A percentile compares a stretch with the other conserved stretches of the same genome.
Conservation (phyloP, 2,888 invertebrate genomes). For the Temnothorax rugatulus region DNA sequence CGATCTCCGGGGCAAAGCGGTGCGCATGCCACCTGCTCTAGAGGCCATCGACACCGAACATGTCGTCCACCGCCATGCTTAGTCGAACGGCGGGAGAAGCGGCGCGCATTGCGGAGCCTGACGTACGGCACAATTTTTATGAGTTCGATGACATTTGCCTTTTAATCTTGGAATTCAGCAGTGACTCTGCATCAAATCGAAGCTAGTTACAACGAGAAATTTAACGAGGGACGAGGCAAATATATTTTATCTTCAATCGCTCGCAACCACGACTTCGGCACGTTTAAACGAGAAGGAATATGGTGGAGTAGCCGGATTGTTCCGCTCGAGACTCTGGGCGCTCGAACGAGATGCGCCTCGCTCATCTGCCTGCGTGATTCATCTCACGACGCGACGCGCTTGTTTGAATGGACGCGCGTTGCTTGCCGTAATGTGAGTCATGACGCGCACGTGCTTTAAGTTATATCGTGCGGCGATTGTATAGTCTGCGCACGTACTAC, state of each 20-base stretch:
- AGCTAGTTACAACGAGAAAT: not conserved
- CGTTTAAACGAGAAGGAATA: not conserved
- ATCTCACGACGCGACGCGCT: conserved; percentile 1
- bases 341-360: not conserved
- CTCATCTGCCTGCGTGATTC: conserved; percentile 17
- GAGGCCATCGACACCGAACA: not conserved
- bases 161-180: not conserved
- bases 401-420: conserved; percentile 31
- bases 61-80: not conserved
- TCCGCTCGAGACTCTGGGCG: not conserved
- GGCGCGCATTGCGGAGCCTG: not conserved
- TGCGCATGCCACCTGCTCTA: conserved; percentile 13
- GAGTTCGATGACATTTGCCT: too few species aligned
- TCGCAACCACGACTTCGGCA: not conserved
- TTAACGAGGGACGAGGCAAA: too few species aligned
- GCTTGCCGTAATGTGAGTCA: conserved; percentile 6
- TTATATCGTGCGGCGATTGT: not conserved
- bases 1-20: conserved; percentile 51
- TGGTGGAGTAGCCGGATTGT: not conserved
- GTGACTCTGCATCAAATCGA: not conserved
- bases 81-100: not conserved
- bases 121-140: not conserved
- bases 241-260: not conserved
- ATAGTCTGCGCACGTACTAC: not conserved
- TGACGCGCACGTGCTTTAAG: conserved; percentile 31